Evolutionary conservation across 2,113 vertebrate genomes (phyloP).

Genomic region (Diphyllodes magnificus): DNA sequence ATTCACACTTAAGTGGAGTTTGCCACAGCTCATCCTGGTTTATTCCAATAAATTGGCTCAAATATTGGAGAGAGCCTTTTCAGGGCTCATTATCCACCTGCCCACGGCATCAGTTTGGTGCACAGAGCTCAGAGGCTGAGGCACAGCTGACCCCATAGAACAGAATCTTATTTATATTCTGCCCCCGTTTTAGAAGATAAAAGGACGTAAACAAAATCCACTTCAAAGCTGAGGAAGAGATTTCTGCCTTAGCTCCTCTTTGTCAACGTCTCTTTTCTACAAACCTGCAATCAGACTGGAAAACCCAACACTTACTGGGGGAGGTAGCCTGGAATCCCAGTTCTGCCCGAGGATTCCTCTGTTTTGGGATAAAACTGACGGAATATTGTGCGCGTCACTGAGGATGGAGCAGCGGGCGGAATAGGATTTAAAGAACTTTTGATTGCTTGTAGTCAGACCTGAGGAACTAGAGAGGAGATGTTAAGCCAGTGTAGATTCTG

Average conservation of each 20-base stretch:
- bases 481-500: not conserved
- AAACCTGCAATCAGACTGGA: not conserved
- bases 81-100: not conserved
- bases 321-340: slow-evolving; percentile 77
- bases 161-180: not conserved
- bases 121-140: not conserved
- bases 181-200: not conserved
- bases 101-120: not conserved
- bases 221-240: not conserved
- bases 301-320: slow-evolving; percentile 74
- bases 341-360: slow-evolving; percentile 65
- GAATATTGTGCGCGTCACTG: slow-evolving; percentile 35
- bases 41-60: not conserved
- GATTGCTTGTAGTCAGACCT: slow-evolving; percentile 78
- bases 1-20: not conserved
- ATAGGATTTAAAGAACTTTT: slow-evolving; percentile 68
- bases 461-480: slow-evolving; percentile 77
- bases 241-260: not conserved
- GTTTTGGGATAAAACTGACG: not conserved
- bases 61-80: not conserved
- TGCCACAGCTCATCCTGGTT: not conserved
- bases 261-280: not conserved
- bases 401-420: slow-evolving; percentile 71
- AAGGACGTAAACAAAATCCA: not conserved
- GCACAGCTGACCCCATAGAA: not conserved